Base-by-base conservation (phyloP, 2,113 vertebrate species). In the Lepidothrix coronata region DNA sequence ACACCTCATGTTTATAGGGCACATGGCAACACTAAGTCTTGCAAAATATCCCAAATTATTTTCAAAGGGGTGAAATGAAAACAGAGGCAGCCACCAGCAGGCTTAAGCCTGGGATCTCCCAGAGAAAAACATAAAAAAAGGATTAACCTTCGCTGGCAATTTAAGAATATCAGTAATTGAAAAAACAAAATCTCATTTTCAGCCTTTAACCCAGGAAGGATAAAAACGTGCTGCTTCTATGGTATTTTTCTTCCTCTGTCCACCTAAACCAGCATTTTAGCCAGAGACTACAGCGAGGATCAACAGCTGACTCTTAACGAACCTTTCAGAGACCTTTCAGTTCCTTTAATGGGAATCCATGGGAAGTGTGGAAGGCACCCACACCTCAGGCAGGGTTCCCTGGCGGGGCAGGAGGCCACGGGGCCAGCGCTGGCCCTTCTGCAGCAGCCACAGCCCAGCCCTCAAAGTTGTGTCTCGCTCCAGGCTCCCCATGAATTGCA, bases 401-500 rank as follows among this genome's bases (percentile, higher is more conserved):
- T 41, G 86, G 82, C 41, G 72, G 23, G 71, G 62, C 31, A 43
- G 12, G 39, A 43, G 61, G 35, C 24, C 35, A 39, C 23, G 23
- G 58, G 3, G n/a, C 58, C 43, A 58, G 94, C 67, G 79, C 88
- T 19, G 73, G 57, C 95, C 91, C 68, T 80, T 76, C 93, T 87
- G 27, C 94, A 75, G 86, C 91, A 67, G 91, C 90, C 73, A 55
- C 93, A 65, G 96, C 96, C 94, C 59, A 39, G 94, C 92, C 81
- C 61, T 33, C 4, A 27, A 58, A 97, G 95, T 85, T 97, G n/a
- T 77, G 94, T 55, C 96, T 96, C 12, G 43, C 95, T 95, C 96
- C 91, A 55, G 65, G 93, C 93, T 95, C 55, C 91, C 95, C 77
- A 66, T 76, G 97, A 97, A 97, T 90, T 97, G 96, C 94, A 97